phyloP scores from a whole-genome alignment of 1,140 invertebrate genomes.

The Ridgeia piscesae region DNA sequence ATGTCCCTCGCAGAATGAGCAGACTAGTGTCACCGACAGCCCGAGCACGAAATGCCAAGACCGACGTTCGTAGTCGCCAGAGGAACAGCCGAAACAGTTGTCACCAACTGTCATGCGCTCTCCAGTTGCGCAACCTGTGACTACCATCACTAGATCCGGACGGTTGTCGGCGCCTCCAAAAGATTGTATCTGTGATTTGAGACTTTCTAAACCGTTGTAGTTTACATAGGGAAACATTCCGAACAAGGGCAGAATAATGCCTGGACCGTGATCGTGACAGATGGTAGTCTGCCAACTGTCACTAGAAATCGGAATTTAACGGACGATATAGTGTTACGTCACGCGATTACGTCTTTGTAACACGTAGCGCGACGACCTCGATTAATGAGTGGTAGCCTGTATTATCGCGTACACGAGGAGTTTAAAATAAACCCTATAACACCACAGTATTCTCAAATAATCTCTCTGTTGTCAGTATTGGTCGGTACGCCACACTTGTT shows the following conservation, averaged over 20 bases:
- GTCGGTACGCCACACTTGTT: too few species aligned
- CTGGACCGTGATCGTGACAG: conserved; percentile 20
- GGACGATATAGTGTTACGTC: too few species aligned
- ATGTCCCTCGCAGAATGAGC: background rate
- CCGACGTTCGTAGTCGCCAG: background rate
- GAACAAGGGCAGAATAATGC: conserved; percentile 1
- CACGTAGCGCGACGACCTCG: too few species aligned
- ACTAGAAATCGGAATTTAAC: too few species aligned
- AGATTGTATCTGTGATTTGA: background rate
- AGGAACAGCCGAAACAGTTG: background rate
- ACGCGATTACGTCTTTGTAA: too few species aligned
- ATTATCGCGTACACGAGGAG: too few species aligned
- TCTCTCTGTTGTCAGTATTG: too few species aligned
- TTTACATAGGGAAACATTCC: background rate
- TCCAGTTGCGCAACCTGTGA: conserved; percentile 8
- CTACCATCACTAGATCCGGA: background rate
- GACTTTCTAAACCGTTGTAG: background rate
- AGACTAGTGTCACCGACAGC: conserved; percentile 7
- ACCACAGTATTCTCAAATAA: too few species aligned
- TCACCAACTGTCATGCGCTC: conserved; percentile 9
- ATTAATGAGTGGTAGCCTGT: too few species aligned
- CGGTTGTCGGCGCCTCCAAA: background rate
- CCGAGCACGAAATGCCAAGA: conserved; percentile 10
- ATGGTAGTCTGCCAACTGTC: conserved; percentile 16
- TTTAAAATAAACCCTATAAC: too few species aligned